Percentiles rank a stretch among this genome's conserved stretches.
Conservation (phyloP, 2,113 vertebrate species). For the Rhinichthys klamathensis region DNA sequence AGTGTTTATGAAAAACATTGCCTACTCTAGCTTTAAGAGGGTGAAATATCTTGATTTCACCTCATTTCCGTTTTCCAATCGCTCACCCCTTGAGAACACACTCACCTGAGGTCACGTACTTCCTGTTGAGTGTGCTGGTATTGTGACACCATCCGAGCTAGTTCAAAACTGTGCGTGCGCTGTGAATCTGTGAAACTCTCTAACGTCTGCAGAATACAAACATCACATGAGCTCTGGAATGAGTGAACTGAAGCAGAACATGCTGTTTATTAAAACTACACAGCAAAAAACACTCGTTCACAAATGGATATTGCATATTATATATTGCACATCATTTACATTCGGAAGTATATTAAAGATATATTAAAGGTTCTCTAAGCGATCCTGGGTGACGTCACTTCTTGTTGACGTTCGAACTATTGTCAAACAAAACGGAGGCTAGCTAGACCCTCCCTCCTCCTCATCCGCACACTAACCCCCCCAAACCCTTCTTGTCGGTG, state of each 20-base stretch:
- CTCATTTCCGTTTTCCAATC: too few species aligned
- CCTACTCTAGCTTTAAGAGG: too few species aligned
- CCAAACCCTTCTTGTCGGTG: too few species aligned
- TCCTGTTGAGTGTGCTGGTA: constrained; percentile 68
- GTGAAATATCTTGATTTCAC: too few species aligned
- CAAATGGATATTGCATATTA: neutral
- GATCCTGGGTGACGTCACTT: too few species aligned
- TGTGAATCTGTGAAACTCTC: constrained; percentile 75
- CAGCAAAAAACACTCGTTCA: neutral
- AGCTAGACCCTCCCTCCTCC: too few species aligned
- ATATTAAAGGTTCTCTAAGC: too few species aligned
- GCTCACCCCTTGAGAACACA: too few species aligned
- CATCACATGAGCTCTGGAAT: constrained; percentile 28
- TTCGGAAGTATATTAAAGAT: neutral
- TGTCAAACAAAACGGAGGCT: too few species aligned
- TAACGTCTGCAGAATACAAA: constrained; percentile 67
- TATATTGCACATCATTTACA: neutral
- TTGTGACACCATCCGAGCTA: constrained; percentile 70
- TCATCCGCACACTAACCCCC: too few species aligned
- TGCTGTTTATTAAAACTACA: neutral
- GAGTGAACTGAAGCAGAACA: constrained; percentile 3
- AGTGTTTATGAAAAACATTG: too few species aligned
- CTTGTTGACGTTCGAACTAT: too few species aligned
- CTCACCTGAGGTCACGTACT: constrained; percentile 70
- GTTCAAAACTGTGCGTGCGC: constrained; percentile 68